Base-by-base conservation (phyloP, 2,888 invertebrate species). In the Rhorus exstirpatorius region DNA sequence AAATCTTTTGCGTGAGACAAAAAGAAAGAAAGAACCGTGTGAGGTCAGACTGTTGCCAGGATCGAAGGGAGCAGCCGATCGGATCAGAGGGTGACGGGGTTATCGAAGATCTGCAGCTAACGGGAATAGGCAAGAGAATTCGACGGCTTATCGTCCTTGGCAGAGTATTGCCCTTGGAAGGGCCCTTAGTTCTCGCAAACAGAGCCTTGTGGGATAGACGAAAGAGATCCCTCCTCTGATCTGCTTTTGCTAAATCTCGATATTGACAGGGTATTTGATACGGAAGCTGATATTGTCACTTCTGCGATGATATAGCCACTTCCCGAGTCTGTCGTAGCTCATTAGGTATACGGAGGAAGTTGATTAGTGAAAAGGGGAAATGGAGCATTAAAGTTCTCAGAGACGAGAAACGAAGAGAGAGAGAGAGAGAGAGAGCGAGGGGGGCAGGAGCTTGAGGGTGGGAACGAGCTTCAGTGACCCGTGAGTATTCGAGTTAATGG, bases 401-500 rank as follows among this genome's bases (percentile, higher is more conserved):
- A 71, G 80, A 84, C 51, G 70, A 71, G 72, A 76, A 70, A 70
- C 60, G 76, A 83, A 65, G 31, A 72, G 76, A 75, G 65, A 67
- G 72, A 80, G 68, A 58, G 67, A 65, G 75, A 67, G 53, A 31
- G 63, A 35, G 82, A 85, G 85, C 83, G 81, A 55, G 74, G 70
- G 79, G 79, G 76, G 53, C 41, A 60, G 44, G 82, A 85, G 85
- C 83, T 83, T 60, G 74, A 67, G 79, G 79, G 76, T 84, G 71
- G 85, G 82, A 86, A 85, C 70, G 85, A 85, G 84, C 84, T 85
- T 77, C 74, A 83, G 79, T 83, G 85, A 83, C 84, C 83, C 86
- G 75, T 78, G 81, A 85, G 84, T 85, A 87, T 87, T 85, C 82
- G 63, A 88, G 88, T 87, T 89, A 89, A 90, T 89, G 86, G 87